These are phyloP conservation scores for Chymomyza costata DNA, from an alignment of 1,140 invertebrate species.

Conservation along the genomic window DNA sequence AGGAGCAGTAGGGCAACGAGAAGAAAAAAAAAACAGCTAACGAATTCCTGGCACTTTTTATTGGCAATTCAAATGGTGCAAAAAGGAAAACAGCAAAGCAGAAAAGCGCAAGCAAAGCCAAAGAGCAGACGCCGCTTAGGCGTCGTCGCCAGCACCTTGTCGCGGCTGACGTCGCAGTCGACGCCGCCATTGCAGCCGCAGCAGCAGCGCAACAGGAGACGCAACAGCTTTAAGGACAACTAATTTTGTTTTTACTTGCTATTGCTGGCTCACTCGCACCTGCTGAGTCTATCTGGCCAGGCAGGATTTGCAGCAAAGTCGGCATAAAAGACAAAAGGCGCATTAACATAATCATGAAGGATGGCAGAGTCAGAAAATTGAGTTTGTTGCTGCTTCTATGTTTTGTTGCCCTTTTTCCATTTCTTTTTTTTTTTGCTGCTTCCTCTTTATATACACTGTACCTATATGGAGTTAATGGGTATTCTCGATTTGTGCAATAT, in stretches of 20 bases:
- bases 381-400: slow-evolving; percentile 27
- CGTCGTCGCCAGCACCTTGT: not conserved
- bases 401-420: slow-evolving; percentile 12
- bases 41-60: not conserved
- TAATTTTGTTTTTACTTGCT: slow-evolving; percentile 1
- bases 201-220: slow-evolving; percentile 48
- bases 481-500: too few species aligned
- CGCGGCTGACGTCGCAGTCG: slow-evolving; percentile 18
- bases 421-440: slow-evolving; percentile 2
- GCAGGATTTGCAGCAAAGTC: too few species aligned
- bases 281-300: too few species aligned
- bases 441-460: too few species aligned
- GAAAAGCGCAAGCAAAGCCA: too few species aligned
- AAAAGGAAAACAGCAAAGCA: too few species aligned
- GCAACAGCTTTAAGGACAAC: too few species aligned
- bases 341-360: slow-evolving; percentile 54
- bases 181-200: slow-evolving; percentile 18
- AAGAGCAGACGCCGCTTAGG: slow-evolving; percentile 1
- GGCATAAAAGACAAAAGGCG: not conserved
- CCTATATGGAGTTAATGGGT: too few species aligned
- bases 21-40: not conserved
- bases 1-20: not conserved
- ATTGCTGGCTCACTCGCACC: slow-evolving; percentile 13
- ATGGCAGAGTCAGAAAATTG: slow-evolving; percentile 36
- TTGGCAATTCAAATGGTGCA: not conserved